Base-by-base conservation (phyloP, 1,140 invertebrate genomes). In the Drosophila pectinifera region DNA sequence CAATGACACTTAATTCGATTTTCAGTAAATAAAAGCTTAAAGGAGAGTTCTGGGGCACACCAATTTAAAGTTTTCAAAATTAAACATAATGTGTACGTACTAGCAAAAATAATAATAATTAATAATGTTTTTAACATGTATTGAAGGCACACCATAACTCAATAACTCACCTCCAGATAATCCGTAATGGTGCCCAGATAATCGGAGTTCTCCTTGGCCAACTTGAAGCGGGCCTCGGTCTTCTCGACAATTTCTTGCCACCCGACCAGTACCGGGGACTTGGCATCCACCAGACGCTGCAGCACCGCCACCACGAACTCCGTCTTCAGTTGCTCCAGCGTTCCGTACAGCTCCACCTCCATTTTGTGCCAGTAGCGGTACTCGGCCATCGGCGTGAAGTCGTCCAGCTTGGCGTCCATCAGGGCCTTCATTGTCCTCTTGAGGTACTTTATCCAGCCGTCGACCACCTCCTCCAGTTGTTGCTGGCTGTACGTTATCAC, bases 131-230 rank as follows among this genome's bases (percentile, higher is more conserved):
- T 22, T 4, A 31, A 31, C 10, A 8, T 7, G 8, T 7, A 31
- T 31, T 31, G 10, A 31, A 10, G 10, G 8, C 8, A 20, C 31
- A 14, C 11, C 11, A n/a, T n/a, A n/a, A n/a, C n/a, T n/a, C n/a
- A 8, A 6, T 4, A 1, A 88, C 88, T 92, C 92, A 97, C 96
- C 86, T 95, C 96, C 73, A 98, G 96, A 91, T 97, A 95, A 65
- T 96, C 93, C 64, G 96, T 94, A 11, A 98, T 93, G 0, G 97
- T 97, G 0, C 94, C 95, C 10, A 98, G 91, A 92, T 98, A 98
- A 67, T 97, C 95, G 1, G 96, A 94, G 90, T 98, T 98, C 79
- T 98, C 96, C 78, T 95, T 95, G 1, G 97, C 96, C 80, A 96
- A 93, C n/a, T 94, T 93, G 67, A 96, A 96, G 75, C 95, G 93